Percentiles rank a stretch among this genome's conserved stretches.
Conservation (phyloP, 2,113 vertebrate species). For the Pristiophorus japonicus region DNA sequence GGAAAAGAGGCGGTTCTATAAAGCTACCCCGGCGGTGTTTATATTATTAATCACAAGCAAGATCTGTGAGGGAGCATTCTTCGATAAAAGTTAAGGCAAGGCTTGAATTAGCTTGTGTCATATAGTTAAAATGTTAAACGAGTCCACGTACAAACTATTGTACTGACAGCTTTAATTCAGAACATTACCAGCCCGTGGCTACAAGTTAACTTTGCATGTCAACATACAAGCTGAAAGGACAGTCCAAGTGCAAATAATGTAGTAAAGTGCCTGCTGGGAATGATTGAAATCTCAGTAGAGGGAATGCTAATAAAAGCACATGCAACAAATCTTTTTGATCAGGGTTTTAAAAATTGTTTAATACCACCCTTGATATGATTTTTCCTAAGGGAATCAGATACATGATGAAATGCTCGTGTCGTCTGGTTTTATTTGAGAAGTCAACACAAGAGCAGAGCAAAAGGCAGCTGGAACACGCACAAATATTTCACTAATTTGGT, state of each 20-base stretch:
- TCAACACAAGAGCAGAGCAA: background rate
- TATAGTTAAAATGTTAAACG: background rate
- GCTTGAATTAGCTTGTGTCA: background rate
- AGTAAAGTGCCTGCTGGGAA: conserved; percentile 1
- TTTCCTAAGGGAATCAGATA: background rate
- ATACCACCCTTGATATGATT: background rate
- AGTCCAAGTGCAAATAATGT: background rate
- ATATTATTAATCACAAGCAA: background rate
- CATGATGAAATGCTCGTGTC: background rate
- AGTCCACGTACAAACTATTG: background rate
- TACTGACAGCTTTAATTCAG: background rate
- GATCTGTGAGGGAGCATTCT: background rate
- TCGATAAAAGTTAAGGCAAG: background rate
- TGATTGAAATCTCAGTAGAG: background rate
- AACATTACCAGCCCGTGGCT: background rate
- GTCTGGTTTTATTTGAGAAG: background rate
- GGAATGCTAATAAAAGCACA: background rate
- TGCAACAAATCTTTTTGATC: background rate
- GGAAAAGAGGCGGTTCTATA: background rate
- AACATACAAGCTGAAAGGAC: background rate
- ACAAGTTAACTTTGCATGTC: background rate
- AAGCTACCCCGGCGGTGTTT: background rate
- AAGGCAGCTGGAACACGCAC: background rate
- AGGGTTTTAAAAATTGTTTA: background rate
- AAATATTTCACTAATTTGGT: background rate